Percentiles rank a stretch among this genome's conserved stretches.
phyloP scores from a whole-genome alignment of 1,140 invertebrate species.

The Panagrolaimus sp. region DNA sequence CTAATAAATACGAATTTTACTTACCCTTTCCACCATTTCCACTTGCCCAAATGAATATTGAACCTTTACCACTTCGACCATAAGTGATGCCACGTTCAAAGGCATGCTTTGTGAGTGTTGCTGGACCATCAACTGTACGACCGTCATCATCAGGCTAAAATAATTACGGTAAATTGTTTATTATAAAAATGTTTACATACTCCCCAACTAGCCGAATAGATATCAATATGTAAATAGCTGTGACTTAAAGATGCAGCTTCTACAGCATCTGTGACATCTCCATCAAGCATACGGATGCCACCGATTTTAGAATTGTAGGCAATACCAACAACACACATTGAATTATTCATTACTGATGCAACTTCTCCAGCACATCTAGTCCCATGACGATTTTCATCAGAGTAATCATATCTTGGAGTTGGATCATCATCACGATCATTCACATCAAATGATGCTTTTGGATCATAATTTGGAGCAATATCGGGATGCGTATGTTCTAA shows the following conservation, averaged over 20 bases:
- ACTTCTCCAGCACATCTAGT: conserved; percentile 94
- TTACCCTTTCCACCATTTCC: conserved; percentile 98
- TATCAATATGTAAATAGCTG: conserved; percentile 94
- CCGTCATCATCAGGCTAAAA: conserved; percentile 89
- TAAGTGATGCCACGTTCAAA: conserved; percentile 97
- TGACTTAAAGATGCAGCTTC: conserved; percentile 96
- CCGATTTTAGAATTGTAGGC: conserved; percentile 95
- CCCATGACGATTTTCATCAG: conserved; percentile 63
- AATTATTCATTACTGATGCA: conserved; percentile 87
- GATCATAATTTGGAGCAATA: conserved; percentile 83
- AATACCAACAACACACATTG: conserved; percentile 89
- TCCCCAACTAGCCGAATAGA: conserved; percentile 97
- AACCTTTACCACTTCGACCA: conserved; percentile 87
- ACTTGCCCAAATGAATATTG: conserved; percentile 98
- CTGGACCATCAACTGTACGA: conserved; percentile 92
- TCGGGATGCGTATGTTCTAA: conserved; percentile 97
- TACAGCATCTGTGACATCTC: conserved; percentile 98
- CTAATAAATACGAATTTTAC: no score
- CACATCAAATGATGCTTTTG: conserved; percentile 86
- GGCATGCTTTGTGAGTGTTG: conserved; percentile 95
- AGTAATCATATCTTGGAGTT: conserved; percentile 69
- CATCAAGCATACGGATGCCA: conserved; percentile 97
- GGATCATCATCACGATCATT: conserved; percentile 89
- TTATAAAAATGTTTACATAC: no score
- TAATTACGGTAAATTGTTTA: no score